These are phyloP conservation scores for Chaenocephalus aceratus DNA, from an alignment of 2,113 vertebrate species.

Conservation along the genomic window DNA sequence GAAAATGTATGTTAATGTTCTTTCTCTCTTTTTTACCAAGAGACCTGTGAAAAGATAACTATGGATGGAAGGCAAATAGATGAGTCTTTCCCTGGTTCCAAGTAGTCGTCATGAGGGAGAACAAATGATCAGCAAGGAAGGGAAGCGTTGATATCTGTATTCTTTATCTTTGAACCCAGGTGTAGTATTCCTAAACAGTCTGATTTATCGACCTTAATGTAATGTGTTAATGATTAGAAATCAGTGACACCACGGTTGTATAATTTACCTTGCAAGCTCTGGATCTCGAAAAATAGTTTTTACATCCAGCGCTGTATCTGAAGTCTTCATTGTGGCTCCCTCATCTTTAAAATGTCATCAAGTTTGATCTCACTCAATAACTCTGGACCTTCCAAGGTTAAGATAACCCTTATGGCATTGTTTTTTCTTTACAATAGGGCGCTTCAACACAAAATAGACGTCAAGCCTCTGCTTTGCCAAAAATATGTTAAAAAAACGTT, in stretches of 20 bases:
- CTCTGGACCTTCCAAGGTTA: conserved; percentile 21
- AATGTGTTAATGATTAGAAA: not conserved
- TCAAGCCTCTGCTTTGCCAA: conserved; percentile 52
- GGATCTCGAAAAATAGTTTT: conserved; percentile 2
- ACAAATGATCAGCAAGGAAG: conserved; percentile 33
- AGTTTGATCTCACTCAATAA: conserved; percentile 48
- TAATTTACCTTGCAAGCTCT: not conserved
- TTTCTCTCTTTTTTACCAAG: not conserved
- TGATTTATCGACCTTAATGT: not conserved
- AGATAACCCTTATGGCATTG: conserved; percentile 38
- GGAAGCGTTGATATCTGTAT: not conserved
- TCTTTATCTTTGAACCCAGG: conserved; percentile 10
- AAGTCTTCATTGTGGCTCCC: conserved; percentile 6
- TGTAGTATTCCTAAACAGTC: not conserved
- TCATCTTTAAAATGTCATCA: conserved; percentile 18
- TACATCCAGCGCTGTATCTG: conserved; percentile 15
- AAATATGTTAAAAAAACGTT: conserved; percentile 78
- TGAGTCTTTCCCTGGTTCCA: conserved; percentile 9
- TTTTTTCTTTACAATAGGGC: conserved; percentile 69
- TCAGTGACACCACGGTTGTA: not conserved
- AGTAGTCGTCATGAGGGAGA: conserved; percentile 27
- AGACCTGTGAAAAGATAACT: no score
- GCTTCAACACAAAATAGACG: conserved; percentile 55
- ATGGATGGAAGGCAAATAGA: conserved; percentile 1
- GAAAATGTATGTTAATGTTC: not conserved